Evolutionary conservation across 2,113 vertebrate species (phyloP).

Genomic region (Heptranchias perlo): DNA sequence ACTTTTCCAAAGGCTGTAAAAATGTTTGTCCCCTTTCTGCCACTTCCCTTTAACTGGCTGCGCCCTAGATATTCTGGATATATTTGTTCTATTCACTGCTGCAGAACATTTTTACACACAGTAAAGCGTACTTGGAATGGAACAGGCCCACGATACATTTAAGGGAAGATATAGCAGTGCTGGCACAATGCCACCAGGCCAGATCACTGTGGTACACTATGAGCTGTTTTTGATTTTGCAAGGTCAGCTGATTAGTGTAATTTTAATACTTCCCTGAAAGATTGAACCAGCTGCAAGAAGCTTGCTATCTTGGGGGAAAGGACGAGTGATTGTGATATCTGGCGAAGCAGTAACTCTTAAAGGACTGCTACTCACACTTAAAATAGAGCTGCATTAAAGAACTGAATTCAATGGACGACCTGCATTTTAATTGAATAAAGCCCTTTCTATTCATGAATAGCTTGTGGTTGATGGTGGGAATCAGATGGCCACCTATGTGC

Average conservation of each 20-base stretch:
- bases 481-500: not conserved
- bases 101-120: not conserved
- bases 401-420: not conserved
- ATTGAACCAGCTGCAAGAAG: not conserved
- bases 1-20: not conserved
- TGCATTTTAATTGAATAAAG: not conserved
- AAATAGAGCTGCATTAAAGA: not conserved
- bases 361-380: not conserved
- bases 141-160: not conserved
- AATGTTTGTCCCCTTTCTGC: not conserved
- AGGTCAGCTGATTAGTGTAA: slow-evolving; percentile 3
- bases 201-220: not conserved
- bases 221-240: not conserved
- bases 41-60: not conserved
- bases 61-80: not conserved
- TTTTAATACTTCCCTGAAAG: not conserved
- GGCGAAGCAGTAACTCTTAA: not conserved
- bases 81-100: not conserved
- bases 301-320: not conserved
- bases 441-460: not conserved
- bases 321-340: not conserved
- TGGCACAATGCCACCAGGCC: not conserved
- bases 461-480: not conserved
- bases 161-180: not conserved
- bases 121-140: not conserved